Conservation (phyloP, 2,113 vertebrate genomes). For the Macquaria australasica region DNA sequence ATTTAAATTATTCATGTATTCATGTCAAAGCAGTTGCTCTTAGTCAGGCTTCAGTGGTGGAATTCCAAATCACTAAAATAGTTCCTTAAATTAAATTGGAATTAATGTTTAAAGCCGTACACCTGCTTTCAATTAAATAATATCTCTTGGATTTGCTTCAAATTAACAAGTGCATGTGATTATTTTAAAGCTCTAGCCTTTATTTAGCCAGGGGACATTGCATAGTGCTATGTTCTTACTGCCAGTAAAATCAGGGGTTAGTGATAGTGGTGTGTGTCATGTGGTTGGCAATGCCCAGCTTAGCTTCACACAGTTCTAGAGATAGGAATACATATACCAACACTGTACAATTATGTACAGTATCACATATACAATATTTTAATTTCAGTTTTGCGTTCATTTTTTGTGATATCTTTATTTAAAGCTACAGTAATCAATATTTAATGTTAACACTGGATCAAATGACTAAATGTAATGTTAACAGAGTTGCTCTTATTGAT, state of each 20-base stretch:
- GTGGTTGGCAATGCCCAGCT: not conserved
- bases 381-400: not conserved
- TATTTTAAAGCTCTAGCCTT: constrained; percentile 31
- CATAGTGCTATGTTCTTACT: not conserved
- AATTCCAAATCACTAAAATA: constrained; percentile 32
- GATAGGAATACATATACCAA: not conserved
- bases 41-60: constrained; percentile 9
- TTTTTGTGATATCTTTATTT: not conserved
- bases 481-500: not conserved
- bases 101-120: constrained; percentile 49
- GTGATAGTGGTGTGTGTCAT: not conserved
- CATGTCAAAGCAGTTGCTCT: constrained; percentile 24
- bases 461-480: not conserved
- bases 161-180: constrained; percentile 31
- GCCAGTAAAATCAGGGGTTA: not conserved
- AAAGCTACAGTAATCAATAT: not conserved
- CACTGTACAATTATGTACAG: not conserved
- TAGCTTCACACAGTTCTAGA: not conserved
- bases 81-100: constrained; percentile 41
- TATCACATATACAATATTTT: not conserved
- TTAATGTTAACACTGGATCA: not conserved
- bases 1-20: not conserved
- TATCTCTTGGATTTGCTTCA: constrained; percentile 37
- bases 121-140: constrained; percentile 48
- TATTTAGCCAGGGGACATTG: not conserved